Base-by-base conservation (phyloP, 2,113 vertebrate genomes). In the Labeo catla region DNA sequence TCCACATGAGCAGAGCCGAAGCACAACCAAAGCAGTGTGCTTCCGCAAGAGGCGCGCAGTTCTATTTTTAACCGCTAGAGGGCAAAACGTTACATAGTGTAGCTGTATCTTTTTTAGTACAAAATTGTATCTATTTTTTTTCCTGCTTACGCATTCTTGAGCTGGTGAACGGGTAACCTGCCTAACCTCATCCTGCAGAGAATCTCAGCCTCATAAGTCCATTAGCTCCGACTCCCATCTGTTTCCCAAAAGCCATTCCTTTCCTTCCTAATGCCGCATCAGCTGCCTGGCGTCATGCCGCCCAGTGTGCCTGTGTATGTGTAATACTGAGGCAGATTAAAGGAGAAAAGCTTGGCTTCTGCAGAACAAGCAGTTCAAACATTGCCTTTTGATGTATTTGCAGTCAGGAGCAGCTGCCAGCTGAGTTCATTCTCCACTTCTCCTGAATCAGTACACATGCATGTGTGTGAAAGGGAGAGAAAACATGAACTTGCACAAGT, bases 351-450 rank as follows among this genome's bases (percentile, higher is more conserved):
- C 84, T 57, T 84, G 90, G 90, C 87, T 94, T 93, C 91, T 93
- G 93, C 94, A 90, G 91, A 92, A 92, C 93, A 94, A 93, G 91
- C 93, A 93, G 88, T 94, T 93, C 88, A 86, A 90, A 91, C 91
- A 82, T 93, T 89, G 92, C 90, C 91, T 91, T 92, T 92, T 91
- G 92, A 93, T 81, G 88, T 39, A 87, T 88, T 94, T 91, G 87
- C 91, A 87, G 91, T 88, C 90, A 93, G 93, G 92, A 92, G 89
- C 93, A 93, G 92, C 93, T 94, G 93, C 92, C 93, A 92, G 91
- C 93, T 92, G 93, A 91, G 84, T 82, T 88, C 89, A 89, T 59
- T 50, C 49, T 76, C 65, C 9, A 1, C 21, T 63, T 61, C 8
- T 21, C n/a, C 49, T 13, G 49, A 65, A 6, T 5, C 11, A 65